Conservation (phyloP, 2,888 invertebrate species). For the Hydroisotoma schaefferi region DNA sequence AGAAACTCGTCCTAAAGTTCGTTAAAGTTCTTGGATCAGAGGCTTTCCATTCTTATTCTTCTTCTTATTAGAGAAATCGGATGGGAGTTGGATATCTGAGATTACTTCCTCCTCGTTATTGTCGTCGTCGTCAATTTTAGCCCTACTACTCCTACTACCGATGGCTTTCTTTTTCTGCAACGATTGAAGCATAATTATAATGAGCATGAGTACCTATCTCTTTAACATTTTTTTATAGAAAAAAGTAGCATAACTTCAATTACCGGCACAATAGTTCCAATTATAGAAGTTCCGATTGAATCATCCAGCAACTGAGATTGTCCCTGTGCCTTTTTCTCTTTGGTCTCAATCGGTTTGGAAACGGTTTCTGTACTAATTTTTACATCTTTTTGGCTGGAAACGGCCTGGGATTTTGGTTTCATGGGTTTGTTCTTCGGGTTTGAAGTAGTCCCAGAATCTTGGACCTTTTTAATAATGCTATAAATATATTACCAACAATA, state of each 20-base stretch:
- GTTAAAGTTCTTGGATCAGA: neutral
- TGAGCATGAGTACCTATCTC: neutral
- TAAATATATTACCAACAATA: too few species aligned
- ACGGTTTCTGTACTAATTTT: too few species aligned
- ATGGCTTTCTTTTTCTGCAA: neutral
- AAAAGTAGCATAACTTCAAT: neutral
- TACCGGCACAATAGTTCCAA: neutral
- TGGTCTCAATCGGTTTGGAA: too few species aligned
- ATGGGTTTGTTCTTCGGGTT: too few species aligned
- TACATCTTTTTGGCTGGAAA: too few species aligned
- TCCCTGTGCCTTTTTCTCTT: too few species aligned
- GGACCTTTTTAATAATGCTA: too few species aligned
- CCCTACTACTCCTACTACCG: too few species aligned
- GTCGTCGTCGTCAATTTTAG: too few species aligned
- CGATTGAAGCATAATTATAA: neutral
- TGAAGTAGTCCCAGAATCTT: too few species aligned
- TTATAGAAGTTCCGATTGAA: neutral
- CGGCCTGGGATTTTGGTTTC: too few species aligned
- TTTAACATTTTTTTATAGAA: neutral
- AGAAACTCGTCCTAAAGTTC: neutral
- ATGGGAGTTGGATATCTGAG: neutral
- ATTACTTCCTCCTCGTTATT: neutral
- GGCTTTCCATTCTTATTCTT: neutral
- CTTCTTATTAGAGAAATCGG: neutral
- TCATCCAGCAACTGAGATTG: too few species aligned